Conservation (phyloP, 2,888 invertebrate species). For the Crocallis elinguaria region DNA sequence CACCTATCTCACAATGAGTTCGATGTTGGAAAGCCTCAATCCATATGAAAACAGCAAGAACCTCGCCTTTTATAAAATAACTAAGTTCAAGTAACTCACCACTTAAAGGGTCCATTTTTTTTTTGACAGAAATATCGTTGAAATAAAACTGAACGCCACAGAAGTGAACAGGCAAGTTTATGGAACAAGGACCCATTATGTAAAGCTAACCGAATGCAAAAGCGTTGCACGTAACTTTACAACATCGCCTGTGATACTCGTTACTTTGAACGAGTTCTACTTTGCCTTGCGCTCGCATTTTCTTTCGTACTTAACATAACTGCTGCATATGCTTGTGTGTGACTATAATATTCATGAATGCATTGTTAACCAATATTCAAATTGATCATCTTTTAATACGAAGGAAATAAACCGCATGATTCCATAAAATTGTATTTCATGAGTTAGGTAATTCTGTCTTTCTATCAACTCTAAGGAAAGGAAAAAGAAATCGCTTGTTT, state of each 20-base stretch:
- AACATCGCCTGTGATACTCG: conserved; percentile 18
- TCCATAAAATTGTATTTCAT: neutral
- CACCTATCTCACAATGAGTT: no score
- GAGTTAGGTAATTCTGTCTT: neutral
- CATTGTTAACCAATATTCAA: conserved; percentile 1
- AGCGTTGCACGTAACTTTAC: conserved; percentile 30
- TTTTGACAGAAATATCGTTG: conserved; percentile 75
- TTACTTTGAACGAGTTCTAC: conserved; percentile 12
- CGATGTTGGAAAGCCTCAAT: neutral
- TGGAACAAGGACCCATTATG: conserved; percentile 19
- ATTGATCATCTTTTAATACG: conserved; percentile 2
- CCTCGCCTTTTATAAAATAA: neutral
- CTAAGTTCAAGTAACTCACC: neutral
- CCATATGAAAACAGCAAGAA: neutral
- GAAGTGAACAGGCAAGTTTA: conserved; percentile 70
- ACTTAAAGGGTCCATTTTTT: conserved; percentile 39
- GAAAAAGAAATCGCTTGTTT: no score
- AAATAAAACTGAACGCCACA: conserved; percentile 63
- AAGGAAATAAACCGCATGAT: conserved; percentile 7
- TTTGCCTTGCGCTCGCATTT: conserved; percentile 1
- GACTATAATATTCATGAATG: neutral
- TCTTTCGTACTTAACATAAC: conserved; percentile 11
- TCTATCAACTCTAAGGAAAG: no score
- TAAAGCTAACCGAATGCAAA: conserved; percentile 28
- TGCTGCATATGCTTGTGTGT: neutral